Conservation (phyloP, 2,888 invertebrate genomes). For the Charanyca ferruginea region DNA sequence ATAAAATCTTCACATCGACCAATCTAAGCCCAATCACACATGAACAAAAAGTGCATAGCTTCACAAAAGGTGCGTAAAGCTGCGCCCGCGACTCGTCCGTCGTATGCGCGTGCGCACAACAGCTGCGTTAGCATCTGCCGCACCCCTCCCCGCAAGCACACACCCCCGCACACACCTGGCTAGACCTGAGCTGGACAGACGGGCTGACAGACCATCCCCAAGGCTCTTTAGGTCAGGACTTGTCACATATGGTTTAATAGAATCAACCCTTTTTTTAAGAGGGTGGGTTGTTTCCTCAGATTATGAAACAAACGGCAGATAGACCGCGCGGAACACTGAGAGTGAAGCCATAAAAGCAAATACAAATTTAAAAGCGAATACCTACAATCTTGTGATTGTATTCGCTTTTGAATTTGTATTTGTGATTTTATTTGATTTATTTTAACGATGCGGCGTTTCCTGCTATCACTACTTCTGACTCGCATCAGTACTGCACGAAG, state of each 20-base stretch:
- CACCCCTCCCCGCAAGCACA: slow-evolving; percentile 51
- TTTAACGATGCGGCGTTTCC: too few species aligned
- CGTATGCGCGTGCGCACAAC: slow-evolving; percentile 61
- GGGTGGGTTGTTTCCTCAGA: too few species aligned
- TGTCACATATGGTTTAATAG: slow-evolving; percentile 32
- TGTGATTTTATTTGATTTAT: too few species aligned
- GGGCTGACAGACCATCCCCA: slow-evolving; percentile 40
- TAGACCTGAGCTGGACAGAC: slow-evolving; percentile 62
- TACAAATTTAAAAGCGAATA: too few species aligned
- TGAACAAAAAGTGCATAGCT: slow-evolving; percentile 66
- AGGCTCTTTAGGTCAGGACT: slow-evolving; percentile 55
- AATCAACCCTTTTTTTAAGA: background rate
- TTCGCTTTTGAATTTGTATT: too few species aligned
- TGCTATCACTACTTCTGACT: too few species aligned
- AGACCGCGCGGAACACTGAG: too few species aligned
- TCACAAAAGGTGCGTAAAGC: slow-evolving; percentile 75
- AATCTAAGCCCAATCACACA: slow-evolving; percentile 52
- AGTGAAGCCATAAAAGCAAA: too few species aligned
- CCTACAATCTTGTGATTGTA: too few species aligned
- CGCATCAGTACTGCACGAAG: too few species aligned
- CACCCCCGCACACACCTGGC: slow-evolving; percentile 56
- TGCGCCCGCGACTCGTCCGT: slow-evolving; percentile 61
- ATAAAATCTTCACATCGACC: slow-evolving; percentile 20
- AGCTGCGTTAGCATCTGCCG: slow-evolving; percentile 79
- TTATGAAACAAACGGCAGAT: too few species aligned